Percentiles rank a stretch among this genome's conserved stretches.
These are phyloP conservation scores for Callaeas wilsoni DNA, from an alignment of 2,113 vertebrate species.

Conservation along the genomic window DNA sequence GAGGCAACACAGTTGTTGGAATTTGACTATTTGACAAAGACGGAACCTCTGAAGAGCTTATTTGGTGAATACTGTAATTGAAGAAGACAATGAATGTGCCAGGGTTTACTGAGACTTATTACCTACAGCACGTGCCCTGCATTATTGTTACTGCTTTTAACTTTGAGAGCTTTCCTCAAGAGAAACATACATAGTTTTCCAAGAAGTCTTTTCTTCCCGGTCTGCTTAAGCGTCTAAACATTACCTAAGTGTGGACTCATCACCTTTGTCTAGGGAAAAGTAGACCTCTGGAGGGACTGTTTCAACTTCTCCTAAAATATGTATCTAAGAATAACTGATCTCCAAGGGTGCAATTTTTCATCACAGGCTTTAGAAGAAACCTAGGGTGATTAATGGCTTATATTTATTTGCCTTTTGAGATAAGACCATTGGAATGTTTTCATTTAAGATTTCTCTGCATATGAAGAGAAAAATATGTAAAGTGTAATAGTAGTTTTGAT, in stretches of 20 bases:
- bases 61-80: not conserved
- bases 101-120: not conserved
- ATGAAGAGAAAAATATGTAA: not conserved
- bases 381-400: not conserved
- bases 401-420: not conserved
- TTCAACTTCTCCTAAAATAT: not conserved
- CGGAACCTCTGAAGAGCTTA: not conserved
- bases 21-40: not conserved
- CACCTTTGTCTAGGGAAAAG: not conserved
- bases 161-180: not conserved
- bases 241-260: not conserved
- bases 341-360: not conserved
- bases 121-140: not conserved
- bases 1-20: not conserved
- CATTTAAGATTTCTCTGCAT: not conserved
- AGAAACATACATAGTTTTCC: not conserved
- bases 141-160: not conserved
- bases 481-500: not conserved
- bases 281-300: not conserved
- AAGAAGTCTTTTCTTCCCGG: not conserved
- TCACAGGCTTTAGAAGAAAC: not conserved
- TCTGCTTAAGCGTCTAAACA: not conserved
- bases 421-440: not conserved
- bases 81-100: not conserved
- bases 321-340: not conserved